These are phyloP conservation scores for Catharus fuscescens DNA, from an alignment of 2,113 vertebrate genomes.

Conservation along the genomic window DNA sequence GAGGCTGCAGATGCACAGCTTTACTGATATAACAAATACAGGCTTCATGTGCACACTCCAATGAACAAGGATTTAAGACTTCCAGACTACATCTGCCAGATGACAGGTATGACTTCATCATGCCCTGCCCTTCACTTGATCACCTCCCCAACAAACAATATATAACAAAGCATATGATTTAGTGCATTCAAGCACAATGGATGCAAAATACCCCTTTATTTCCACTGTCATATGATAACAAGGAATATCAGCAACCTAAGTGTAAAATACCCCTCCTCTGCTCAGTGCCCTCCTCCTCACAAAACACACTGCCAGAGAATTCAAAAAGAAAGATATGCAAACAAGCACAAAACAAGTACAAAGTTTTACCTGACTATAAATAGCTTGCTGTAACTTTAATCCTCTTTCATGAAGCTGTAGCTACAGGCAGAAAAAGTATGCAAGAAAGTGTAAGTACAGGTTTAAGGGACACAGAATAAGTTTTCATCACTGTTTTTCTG, in stretches of 20 bases:
- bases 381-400: conserved; percentile 90
- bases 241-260: fast-evolving
- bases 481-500: background rate
- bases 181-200: background rate
- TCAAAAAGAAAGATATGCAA: background rate
- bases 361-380: conserved; percentile 86
- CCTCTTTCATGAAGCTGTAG: conserved; percentile 94
- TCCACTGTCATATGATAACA: background rate
- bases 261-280: background rate
- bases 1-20: background rate
- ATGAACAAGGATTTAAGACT: background rate
- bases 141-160: background rate
- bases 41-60: background rate
- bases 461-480: background rate
- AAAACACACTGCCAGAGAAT: background rate
- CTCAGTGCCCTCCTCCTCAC: background rate
- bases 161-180: background rate
- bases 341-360: background rate
- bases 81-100: background rate
- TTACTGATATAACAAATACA: background rate
- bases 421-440: conserved; percentile 62
- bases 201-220: background rate
- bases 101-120: background rate
- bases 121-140: background rate
- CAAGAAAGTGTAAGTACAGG: background rate